These are phyloP conservation scores for Sarcoramphus papa DNA, from an alignment of 2,797 vertebrate genomes.

Conservation along the genomic window DNA sequence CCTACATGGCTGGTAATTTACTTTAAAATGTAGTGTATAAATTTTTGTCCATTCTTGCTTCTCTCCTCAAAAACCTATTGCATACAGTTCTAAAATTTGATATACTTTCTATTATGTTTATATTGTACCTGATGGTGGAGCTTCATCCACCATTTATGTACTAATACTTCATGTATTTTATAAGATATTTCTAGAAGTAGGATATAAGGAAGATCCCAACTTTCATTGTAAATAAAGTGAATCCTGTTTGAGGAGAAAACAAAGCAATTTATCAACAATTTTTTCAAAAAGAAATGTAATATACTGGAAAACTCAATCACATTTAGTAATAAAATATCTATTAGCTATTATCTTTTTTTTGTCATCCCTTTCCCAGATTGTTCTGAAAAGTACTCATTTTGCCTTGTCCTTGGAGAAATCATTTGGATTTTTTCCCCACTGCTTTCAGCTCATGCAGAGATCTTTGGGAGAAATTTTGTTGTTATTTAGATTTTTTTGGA, in stretches of 20 bases:
- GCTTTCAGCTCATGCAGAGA: neutral
- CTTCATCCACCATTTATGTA: neutral
- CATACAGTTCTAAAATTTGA: neutral
- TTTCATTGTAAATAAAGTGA: neutral
- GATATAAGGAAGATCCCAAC: neutral
- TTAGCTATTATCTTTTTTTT: neutral
- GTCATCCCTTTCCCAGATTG: neutral
- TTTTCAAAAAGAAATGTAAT: neutral
- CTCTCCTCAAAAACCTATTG: neutral
- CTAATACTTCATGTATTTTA: neutral
- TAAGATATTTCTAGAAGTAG: neutral
- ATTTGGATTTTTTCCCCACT: neutral
- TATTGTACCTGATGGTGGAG: neutral
- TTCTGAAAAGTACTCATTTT: neutral
- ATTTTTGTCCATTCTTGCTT: neutral
- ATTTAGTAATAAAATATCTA: neutral
- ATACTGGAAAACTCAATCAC: neutral
- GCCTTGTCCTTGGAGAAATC: neutral
- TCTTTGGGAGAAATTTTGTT: neutral
- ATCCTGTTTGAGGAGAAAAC: neutral
- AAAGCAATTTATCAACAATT: neutral
- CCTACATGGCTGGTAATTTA: neutral
- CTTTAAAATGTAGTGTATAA: neutral
- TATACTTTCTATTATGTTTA: neutral
- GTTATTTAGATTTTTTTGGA: slow-evolving; percentile 15